Percentiles rank a stretch among this genome's conserved stretches.
phyloP scores from a whole-genome alignment of 2,113 vertebrate species.

The Ceyx melanurus region DNA sequence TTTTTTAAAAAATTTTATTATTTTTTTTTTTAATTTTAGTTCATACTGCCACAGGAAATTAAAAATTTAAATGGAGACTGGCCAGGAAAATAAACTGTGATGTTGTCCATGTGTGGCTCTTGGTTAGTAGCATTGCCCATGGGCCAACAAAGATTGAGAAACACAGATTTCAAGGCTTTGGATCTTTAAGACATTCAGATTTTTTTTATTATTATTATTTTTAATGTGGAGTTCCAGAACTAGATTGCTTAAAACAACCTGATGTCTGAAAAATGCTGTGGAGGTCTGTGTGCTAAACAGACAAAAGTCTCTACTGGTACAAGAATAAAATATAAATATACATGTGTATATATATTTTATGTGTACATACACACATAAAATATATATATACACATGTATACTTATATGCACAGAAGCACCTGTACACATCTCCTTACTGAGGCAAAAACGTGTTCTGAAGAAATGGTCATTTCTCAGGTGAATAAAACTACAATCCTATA shows the following conservation, averaged over 20 bases:
- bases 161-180: background rate
- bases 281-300: background rate
- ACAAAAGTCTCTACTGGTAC: background rate
- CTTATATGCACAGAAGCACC: background rate
- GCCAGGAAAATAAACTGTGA: background rate
- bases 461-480: background rate
- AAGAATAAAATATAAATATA: background rate
- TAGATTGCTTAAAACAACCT: background rate
- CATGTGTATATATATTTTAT: accelerated
- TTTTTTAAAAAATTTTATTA: no score
- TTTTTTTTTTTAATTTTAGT: no score
- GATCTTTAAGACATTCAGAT: background rate
- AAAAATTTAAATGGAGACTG: background rate
- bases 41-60: background rate
- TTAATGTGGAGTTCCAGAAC: background rate
- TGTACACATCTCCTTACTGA: background rate
- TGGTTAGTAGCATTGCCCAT: background rate
- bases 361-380: background rate
- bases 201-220: background rate
- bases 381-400: accelerated
- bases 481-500: background rate
- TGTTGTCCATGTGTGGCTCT: background rate
- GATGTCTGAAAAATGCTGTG: background rate
- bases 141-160: background rate
- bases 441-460: background rate